Conservation (phyloP, 2,888 invertebrate genomes). For the Meta bourneti region DNA sequence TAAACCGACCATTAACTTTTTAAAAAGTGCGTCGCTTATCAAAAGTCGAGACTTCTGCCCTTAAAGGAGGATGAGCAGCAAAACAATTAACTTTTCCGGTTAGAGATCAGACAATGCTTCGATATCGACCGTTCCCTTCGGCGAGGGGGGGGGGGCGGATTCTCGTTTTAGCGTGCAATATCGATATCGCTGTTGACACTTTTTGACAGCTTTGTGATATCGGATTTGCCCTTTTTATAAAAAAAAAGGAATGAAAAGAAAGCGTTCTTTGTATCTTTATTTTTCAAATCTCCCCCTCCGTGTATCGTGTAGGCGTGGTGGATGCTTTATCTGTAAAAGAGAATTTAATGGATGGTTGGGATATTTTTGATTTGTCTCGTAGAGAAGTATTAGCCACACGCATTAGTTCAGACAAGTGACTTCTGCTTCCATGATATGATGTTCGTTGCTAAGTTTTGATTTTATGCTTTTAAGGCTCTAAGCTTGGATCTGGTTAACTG, state of each 20-base stretch:
- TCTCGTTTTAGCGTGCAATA: neutral
- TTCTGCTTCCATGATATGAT: too few relatives aligned
- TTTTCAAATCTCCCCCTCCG: neutral
- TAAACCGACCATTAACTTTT: conserved; percentile 33
- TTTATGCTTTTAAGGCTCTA: too few relatives aligned
- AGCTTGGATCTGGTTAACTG: too few relatives aligned
- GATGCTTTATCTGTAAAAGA: conserved; percentile 12
- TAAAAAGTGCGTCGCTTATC: conserved; percentile 7
- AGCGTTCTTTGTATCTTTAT: conserved; percentile 33
- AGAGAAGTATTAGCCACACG: too few relatives aligned
- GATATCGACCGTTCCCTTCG: conserved; percentile 35
- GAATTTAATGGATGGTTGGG: conserved; percentile 19
- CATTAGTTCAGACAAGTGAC: too few relatives aligned
- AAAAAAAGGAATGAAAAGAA: conserved; percentile 29
- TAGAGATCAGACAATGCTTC: neutral
- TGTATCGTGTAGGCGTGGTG: conserved; percentile 22
- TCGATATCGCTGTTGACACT: conserved; percentile 71
- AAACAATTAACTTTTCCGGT: conserved; percentile 48
- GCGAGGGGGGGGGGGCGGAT: conserved; percentile 13
- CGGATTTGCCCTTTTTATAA: conserved; percentile 55
- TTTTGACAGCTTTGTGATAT: conserved; percentile 72
- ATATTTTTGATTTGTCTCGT: neutral
- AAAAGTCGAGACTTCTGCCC: neutral
- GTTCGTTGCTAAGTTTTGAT: too few relatives aligned
- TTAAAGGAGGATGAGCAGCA: conserved; percentile 7